These are phyloP conservation scores for Serilophus lunatus DNA, from an alignment of 2,113 vertebrate genomes.

Conservation along the genomic window DNA sequence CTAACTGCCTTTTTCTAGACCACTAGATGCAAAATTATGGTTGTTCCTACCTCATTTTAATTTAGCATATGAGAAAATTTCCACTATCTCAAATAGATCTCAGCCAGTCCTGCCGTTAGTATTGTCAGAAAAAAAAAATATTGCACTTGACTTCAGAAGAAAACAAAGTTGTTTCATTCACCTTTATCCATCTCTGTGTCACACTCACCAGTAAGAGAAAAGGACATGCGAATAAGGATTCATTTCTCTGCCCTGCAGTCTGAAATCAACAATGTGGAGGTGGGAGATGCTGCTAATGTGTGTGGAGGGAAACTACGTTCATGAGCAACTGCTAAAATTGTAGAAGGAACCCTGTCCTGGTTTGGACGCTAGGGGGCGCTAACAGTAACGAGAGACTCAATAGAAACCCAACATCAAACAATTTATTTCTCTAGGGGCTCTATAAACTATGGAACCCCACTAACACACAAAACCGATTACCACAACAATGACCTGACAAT, in stretches of 20 bases:
- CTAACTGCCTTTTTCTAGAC: not conserved
- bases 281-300: not conserved
- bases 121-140: not conserved
- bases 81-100: not conserved
- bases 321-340: not conserved
- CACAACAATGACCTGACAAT: too few species aligned
- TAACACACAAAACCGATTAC: too few species aligned
- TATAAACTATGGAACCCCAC: too few species aligned
- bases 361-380: too few species aligned
- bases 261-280: not conserved
- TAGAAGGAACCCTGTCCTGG: not conserved
- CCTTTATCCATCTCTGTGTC: not conserved
- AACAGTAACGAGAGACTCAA: too few species aligned
- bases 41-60: not conserved
- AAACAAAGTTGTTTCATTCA: not conserved
- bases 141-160: not conserved
- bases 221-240: not conserved
- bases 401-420: too few species aligned
- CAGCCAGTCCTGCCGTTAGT: not conserved
- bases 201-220: not conserved
- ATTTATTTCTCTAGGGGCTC: too few species aligned
- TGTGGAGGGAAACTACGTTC: not conserved
- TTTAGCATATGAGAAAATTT: not conserved
- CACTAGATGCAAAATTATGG: not conserved
- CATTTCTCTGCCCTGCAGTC: not conserved